Evolutionary conservation across 1,140 invertebrate species (phyloP).

Genomic region (Trichoplusia ni): DNA sequence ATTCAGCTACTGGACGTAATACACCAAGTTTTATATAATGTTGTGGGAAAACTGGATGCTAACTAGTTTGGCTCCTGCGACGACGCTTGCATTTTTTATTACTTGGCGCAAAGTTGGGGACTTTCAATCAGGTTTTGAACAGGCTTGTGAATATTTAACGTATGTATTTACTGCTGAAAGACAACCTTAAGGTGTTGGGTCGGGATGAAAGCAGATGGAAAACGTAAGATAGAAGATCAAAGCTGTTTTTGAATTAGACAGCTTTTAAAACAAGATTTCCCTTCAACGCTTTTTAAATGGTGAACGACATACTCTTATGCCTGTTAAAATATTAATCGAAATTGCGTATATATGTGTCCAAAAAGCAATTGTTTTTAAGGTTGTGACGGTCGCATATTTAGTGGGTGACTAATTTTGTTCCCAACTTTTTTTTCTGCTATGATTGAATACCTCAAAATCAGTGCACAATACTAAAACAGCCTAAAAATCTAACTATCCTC

Average conservation of each 20-base stretch:
- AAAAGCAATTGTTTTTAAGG: too few species aligned
- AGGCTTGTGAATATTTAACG: constrained; percentile 21
- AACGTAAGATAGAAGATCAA: background rate
- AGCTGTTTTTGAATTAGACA: background rate
- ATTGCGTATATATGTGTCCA: too few species aligned
- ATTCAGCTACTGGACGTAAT: background rate
- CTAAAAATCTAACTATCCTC: background rate
- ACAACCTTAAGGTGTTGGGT: background rate
- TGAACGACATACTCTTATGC: too few species aligned
- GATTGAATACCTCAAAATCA: background rate
- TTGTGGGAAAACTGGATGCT: constrained; percentile 2
- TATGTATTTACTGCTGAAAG: constrained; percentile 4
- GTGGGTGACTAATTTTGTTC: too few species aligned
- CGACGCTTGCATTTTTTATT: constrained; percentile 25
- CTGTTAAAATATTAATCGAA: too few species aligned
- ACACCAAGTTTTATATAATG: background rate
- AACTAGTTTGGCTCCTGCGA: constrained; percentile 11
- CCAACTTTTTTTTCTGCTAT: too few species aligned
- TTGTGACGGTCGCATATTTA: too few species aligned
- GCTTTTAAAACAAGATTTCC: background rate
- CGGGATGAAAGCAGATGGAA: background rate
- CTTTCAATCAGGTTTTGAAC: constrained; percentile 26
- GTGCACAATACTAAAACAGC: too few species aligned
- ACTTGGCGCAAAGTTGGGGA: constrained; percentile 16
- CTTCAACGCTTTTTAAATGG: too few species aligned